Percentiles rank a stretch among this genome's conserved stretches.
These are phyloP conservation scores for Agriotes lineatus DNA, from an alignment of 2,888 invertebrate genomes.

Conservation along the genomic window DNA sequence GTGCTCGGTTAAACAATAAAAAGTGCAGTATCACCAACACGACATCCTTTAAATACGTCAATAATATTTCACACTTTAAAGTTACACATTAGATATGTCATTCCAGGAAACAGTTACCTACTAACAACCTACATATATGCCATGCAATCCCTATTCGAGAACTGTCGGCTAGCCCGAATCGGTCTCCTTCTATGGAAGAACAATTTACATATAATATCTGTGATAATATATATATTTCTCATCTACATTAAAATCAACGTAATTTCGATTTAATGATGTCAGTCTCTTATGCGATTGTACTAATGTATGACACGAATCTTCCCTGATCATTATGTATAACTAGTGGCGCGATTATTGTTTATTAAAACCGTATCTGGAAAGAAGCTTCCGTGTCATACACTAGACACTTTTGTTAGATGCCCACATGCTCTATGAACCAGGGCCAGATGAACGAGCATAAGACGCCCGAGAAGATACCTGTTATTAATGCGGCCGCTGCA, in stretches of 20 bases:
- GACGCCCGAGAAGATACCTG: constrained; percentile 90
- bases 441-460: constrained; percentile 80
- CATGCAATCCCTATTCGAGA: too few species aligned
- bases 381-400: constrained; percentile 63
- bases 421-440: constrained; percentile 68
- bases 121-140: too few species aligned
- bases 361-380: constrained; percentile 51
- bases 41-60: too few species aligned
- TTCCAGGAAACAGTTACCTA: too few species aligned
- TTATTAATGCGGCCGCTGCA: constrained; percentile 91
- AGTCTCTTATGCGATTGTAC: constrained; percentile 41
- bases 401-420: constrained; percentile 66
- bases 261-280: constrained; percentile 38
- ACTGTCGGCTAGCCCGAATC: too few species aligned
- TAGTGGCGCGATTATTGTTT: constrained; percentile 4
- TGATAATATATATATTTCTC: constrained; percentile 8
- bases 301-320: constrained; percentile 41
- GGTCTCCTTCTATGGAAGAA: constrained; percentile 6
- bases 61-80: too few species aligned
- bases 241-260: constrained; percentile 24
- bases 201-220: constrained; percentile 23
- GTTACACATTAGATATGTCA: too few species aligned
- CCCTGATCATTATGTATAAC: constrained; percentile 8
- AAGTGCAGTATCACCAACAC: too few species aligned
- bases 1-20: too few species aligned